Base-by-base conservation (phyloP, 2,888 invertebrate species). In the Tetragonula carbonaria region DNA sequence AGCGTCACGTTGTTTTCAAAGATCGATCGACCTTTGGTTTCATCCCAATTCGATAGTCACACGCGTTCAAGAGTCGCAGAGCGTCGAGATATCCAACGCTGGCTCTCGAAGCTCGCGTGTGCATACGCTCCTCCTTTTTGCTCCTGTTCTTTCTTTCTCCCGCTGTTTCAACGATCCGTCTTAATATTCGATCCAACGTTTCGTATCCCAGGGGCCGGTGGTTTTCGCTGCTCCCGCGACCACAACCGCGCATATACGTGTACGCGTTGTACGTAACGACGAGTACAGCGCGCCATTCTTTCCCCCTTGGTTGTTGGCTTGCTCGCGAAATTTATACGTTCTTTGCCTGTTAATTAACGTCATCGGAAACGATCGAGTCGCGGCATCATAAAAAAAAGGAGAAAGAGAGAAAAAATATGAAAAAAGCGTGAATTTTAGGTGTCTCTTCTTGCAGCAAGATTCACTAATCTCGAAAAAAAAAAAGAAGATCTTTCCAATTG, bases 151-250 rank as follows among this genome's bases (percentile, higher is more conserved):
- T 77, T 75, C 70, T 59, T 80, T 75, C 71, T 81, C 57, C 67
- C 23, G 71, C 73, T 78, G 78, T 73, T 75, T 50, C 83, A 68
- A 45, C 75, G 72, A 82, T 79, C 78, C 82, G 83, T 88, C 84
- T 89, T 80, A 85, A 88, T 87, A 87, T 83, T 85, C 86, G 84
- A 84, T 86, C 80, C 83, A 76, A 82, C 80, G 82, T 87, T 88
- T 84, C 86, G 85, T 73, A 84, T 82, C 79, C 78, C 82, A 71
- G 80, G 55, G 79, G 74, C 65, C 76, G 72, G 65, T 23, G 82
- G 74, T 76, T 80, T 83, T 80, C 79, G 76, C 59, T 82, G 33
- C 63, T 2, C 38, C 57, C 79, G 50, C 70, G 63, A 74, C 73
- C 74, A n/a, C 72, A 57, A 53, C 33, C 28, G 45, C 50, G 38